These are phyloP conservation scores for Archilochus colubris DNA, from an alignment of 2,113 vertebrate genomes.

Conservation along the genomic window DNA sequence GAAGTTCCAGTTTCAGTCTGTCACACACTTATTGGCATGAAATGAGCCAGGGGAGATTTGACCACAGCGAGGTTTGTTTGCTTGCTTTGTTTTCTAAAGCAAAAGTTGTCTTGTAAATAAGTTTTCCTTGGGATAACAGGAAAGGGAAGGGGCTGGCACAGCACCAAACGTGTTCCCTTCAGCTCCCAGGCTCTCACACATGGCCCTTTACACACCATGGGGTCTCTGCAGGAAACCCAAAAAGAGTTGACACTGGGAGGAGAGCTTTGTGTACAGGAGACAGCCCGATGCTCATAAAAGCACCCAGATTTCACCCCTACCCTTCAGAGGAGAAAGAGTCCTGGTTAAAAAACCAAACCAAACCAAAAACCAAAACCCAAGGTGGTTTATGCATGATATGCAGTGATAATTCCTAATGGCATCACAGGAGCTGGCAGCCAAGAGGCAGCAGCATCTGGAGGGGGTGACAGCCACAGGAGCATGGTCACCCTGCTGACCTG, in stretches of 20 bases:
- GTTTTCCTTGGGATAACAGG: neutral
- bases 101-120: neutral
- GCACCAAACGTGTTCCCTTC: neutral
- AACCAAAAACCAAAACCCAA: neutral
- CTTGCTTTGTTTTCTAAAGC: neutral
- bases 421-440: conserved; percentile 13
- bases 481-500: neutral
- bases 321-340: neutral
- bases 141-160: neutral
- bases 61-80: neutral
- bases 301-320: neutral
- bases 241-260: neutral
- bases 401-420: neutral
- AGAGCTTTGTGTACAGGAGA: neutral
- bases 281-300: neutral
- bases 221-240: neutral
- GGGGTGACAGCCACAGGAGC: neutral
- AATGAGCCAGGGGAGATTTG: neutral
- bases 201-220: neutral
- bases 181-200: neutral
- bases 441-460: neutral
- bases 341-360: neutral
- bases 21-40: neutral
- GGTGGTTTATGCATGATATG: neutral
- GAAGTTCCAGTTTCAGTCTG: neutral